These are phyloP conservation scores for Zootoca vivipara DNA, from an alignment of 2,113 vertebrate species.

Conservation along the genomic window DNA sequence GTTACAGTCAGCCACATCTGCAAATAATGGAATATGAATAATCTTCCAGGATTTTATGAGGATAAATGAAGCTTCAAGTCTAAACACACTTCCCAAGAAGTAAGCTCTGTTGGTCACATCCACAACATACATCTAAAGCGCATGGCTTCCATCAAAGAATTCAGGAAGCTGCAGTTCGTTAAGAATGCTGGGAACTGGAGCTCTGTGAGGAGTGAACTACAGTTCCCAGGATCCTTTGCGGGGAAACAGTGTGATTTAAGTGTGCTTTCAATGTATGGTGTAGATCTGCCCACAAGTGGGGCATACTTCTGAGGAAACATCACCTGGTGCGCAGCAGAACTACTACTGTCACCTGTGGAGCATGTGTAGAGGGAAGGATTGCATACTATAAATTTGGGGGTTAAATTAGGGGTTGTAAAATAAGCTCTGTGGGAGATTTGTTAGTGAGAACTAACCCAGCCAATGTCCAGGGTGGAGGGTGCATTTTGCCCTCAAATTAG, in stretches of 20 bases:
- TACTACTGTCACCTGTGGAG: background rate
- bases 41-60: background rate
- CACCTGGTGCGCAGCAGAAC: background rate
- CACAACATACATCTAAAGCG: too few relatives aligned
- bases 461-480: background rate
- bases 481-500: background rate
- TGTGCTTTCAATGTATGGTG: background rate
- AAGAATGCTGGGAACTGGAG: too few relatives aligned
- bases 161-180: too few relatives aligned
- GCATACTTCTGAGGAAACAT: background rate
- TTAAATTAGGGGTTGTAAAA: background rate
- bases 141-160: too few relatives aligned
- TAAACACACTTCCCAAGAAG: too few relatives aligned
- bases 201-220: too few relatives aligned
- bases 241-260: background rate
- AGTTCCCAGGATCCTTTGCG: too few relatives aligned
- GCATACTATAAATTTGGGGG: background rate
- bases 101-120: too few relatives aligned
- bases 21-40: background rate
- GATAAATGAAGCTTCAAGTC: background rate
- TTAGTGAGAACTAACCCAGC: background rate
- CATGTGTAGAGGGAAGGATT: background rate
- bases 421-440: background rate
- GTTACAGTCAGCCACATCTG: background rate
- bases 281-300: background rate